Conservation (phyloP, 2,113 vertebrate genomes). For the Tyto alba region DNA sequence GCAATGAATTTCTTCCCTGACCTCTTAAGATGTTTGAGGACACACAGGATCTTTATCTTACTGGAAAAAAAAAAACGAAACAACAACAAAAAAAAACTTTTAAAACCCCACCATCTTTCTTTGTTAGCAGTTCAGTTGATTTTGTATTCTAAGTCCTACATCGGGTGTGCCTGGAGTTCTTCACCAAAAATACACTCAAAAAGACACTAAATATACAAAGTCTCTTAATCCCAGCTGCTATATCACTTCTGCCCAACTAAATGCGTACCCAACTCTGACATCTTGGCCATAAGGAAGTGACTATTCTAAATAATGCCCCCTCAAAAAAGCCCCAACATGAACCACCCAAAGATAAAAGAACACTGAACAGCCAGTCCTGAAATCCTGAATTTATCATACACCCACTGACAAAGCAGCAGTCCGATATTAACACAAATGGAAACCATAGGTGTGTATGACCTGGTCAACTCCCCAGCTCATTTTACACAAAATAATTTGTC, state of each 20-base stretch:
- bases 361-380: neutral
- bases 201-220: neutral
- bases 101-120: neutral
- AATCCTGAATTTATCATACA: neutral
- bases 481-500: neutral
- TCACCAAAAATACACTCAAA: neutral
- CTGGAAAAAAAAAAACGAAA: neutral
- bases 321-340: neutral
- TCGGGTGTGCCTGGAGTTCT: neutral
- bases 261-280: neutral
- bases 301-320: neutral
- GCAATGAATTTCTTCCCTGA: neutral
- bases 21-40: neutral
- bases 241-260: neutral
- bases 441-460: neutral
- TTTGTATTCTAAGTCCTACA: too few relatives aligned
- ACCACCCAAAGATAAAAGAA: neutral
- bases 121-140: too few relatives aligned
- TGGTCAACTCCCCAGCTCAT: neutral
- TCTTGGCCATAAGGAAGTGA: neutral
- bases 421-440: neutral
- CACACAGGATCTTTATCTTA: neutral
- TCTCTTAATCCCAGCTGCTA: neutral
- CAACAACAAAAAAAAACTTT: neutral
- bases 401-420: neutral